Evolutionary conservation across 2,113 vertebrate genomes (phyloP).

Genomic region (Vulpes lagopus): DNA sequence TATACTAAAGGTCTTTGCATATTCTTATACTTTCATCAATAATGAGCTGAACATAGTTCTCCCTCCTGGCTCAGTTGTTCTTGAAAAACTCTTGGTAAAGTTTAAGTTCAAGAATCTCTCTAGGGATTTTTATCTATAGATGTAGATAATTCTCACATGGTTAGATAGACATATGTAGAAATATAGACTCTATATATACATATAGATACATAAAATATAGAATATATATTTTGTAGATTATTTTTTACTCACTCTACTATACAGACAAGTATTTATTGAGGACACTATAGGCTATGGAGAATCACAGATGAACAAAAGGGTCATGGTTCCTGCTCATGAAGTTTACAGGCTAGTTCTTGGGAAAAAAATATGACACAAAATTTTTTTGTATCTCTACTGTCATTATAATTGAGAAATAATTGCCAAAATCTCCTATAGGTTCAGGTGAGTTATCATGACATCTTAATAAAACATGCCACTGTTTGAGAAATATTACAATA

Average conservation of each 20-base stretch:
- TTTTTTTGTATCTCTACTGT: background rate
- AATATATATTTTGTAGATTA: background rate
- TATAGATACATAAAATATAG: background rate
- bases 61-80: background rate
- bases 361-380: background rate
- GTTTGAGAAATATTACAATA: slow-evolving; percentile 32
- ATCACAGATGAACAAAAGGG: background rate
- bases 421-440: background rate
- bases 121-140: background rate
- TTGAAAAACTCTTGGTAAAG: background rate
- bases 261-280: background rate
- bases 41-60: slow-evolving; percentile 27
- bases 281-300: background rate
- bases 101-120: slow-evolving; percentile 4
- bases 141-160: background rate
- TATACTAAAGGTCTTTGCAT: background rate
- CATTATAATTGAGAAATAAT: slow-evolving; percentile 44
- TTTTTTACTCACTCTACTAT: background rate
- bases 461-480: slow-evolving; percentile 28
- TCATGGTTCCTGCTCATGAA: background rate
- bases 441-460: background rate
- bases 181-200: background rate
- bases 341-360: background rate
- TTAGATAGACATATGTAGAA: background rate
- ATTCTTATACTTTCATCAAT: background rate